These are phyloP conservation scores for Muscicapa striata DNA, from an alignment of 2,797 vertebrate species.

Conservation along the genomic window DNA sequence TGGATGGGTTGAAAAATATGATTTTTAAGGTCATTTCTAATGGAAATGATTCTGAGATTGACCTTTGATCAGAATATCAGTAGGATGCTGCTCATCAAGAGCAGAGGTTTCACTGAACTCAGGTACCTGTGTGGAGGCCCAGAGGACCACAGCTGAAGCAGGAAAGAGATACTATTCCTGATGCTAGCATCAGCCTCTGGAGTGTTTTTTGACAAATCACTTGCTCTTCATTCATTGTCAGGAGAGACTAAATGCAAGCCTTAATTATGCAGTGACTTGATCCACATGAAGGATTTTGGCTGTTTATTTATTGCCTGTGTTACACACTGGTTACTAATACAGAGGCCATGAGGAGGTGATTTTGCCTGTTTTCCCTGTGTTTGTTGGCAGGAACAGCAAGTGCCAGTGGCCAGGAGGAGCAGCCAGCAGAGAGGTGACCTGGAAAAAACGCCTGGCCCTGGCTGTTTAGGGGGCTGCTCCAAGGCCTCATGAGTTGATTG, in stretches of 20 bases:
- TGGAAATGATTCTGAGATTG: not conserved
- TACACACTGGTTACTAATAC: not conserved
- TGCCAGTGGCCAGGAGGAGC: not conserved
- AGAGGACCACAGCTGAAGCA: not conserved
- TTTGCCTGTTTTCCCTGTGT: not conserved
- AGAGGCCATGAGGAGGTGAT: accelerated
- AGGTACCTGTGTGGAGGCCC: accelerated
- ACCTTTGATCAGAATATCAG: accelerated
- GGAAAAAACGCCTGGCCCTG: not conserved
- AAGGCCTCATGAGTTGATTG: not conserved
- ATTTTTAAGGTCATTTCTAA: not conserved
- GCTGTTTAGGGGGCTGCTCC: not conserved
- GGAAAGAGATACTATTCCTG: not conserved
- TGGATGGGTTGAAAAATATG: not conserved
- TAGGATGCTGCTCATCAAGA: not conserved
- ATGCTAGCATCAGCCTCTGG: accelerated
- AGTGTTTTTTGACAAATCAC: not conserved
- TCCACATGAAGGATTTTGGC: not conserved
- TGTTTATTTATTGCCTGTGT: not conserved
- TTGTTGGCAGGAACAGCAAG: not conserved
- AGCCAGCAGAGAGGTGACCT: not conserved
- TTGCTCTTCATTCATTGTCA: not conserved
- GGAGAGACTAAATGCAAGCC: not conserved
- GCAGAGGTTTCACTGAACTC: not conserved
- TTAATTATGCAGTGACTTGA: not conserved